Evolutionary conservation across 2,888 invertebrate species (phyloP), one percentile per base, ranked within the genome.

Genomic region (Sphecodes monilicornis): DNA sequence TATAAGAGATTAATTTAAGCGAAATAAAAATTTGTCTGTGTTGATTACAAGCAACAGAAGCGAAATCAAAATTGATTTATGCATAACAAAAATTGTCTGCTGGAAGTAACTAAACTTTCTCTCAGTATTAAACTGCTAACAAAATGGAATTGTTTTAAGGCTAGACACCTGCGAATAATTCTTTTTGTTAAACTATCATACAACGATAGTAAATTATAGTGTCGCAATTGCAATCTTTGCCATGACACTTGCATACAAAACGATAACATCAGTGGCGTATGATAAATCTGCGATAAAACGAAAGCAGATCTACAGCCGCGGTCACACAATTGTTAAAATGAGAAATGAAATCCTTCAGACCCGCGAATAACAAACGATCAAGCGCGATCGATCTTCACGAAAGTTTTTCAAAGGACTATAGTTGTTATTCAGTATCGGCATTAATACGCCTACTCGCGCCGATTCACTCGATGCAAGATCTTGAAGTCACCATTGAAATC

Each of bases 361-460:
- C 1, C 13, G 26, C 13, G 57, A 26, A 57, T 26, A 57, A 57
- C 57, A 26, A 57, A 57, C 57, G 57, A 57, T 57, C 57, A 11
- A 13, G 57, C 3, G 11, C 57, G 4, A 57, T 57, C 57, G 57
- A 57, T 57, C 57, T 57, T 10, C 57, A 4, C 13, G 57, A 26
- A 13, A 26, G 57, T 26, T 57, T 26, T 26, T 26, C 57, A 1
- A 3, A 57, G n/a, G 26, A n/a, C 11, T 1, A 13, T 26, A n/a
- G n/a, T 57, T 54, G 54, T 11, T 54, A 54, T 54, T 57, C 57
- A 0, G 26, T 57, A 26, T 26, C 57, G 26, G 57, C 26, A 57
- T 57, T 57, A 26, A 57, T 57, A 57, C 57, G 57, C 57, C 57
- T 57, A 57, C 57, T 57, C 57, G 57, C 13, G 26, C 26, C 57